phyloP scores from a whole-genome alignment of 2,797 vertebrate species.

The Loris lydekkerianus region DNA sequence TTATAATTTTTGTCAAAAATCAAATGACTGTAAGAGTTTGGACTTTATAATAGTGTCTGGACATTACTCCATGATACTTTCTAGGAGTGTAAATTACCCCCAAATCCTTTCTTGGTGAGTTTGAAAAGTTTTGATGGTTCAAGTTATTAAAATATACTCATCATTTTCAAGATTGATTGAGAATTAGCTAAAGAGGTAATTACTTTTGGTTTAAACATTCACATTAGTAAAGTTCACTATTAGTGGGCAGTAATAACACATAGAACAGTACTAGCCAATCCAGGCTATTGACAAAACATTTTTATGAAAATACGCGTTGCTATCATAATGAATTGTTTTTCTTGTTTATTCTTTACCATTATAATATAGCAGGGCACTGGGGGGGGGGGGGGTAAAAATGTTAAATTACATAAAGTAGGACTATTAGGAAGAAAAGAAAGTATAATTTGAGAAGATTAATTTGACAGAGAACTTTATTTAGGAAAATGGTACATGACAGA shows the following conservation, averaged over 20 bases:
- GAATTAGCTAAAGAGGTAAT: background rate
- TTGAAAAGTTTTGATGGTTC: background rate
- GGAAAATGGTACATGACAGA: background rate
- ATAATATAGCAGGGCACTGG: background rate
- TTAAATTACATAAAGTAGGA: background rate
- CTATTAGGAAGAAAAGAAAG: background rate
- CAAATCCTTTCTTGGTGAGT: background rate
- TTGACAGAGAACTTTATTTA: background rate
- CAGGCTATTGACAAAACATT: background rate
- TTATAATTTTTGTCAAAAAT: background rate
- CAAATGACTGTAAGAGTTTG: background rate
- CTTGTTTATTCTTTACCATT: background rate
- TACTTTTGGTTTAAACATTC: background rate
- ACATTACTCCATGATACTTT: background rate
- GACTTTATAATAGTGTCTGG: background rate
- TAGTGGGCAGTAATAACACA: constrained; percentile 3
- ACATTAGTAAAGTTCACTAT: background rate
- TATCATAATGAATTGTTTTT: background rate
- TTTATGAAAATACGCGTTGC: background rate
- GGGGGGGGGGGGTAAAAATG: background rate
- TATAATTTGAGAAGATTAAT: background rate
- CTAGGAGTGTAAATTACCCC: background rate
- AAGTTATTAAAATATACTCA: background rate
- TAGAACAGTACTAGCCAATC: background rate
- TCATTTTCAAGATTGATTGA: background rate